A percentile compares a stretch with the other conserved stretches of the same genome.
Conservation (phyloP, 2,113 vertebrate species). For the Ardeotis arabs region DNA sequence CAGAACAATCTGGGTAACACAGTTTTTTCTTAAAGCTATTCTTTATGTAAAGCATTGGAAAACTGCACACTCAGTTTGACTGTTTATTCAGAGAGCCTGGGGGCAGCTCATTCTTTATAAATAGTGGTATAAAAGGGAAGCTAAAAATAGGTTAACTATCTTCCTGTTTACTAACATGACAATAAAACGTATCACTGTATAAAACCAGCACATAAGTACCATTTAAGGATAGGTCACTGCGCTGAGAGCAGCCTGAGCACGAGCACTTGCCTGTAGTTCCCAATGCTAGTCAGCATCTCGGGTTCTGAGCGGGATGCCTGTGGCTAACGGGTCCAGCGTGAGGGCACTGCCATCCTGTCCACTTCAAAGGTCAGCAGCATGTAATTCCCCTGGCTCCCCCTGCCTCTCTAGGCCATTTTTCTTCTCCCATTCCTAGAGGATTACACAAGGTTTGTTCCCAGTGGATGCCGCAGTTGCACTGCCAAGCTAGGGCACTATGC, state of each 20-base stretch:
- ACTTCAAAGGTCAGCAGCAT: neutral
- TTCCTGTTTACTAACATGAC: neutral
- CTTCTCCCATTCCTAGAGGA: neutral
- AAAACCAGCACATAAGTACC: neutral
- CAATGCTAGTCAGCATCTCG: neutral
- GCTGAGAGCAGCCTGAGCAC: neutral
- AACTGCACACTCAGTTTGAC: neutral
- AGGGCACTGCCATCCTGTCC: neutral
- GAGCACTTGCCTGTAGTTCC: neutral
- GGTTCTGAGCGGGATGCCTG: neutral
- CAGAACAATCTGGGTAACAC: neutral
- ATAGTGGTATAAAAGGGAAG: neutral
- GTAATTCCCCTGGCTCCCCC: neutral
- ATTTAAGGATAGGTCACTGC: neutral
- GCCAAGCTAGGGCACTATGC: neutral
- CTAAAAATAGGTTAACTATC: neutral
- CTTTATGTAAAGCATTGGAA: neutral
- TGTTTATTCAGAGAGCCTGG: neutral
- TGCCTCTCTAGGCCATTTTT: neutral
- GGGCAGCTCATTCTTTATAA: neutral
- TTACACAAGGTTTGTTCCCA: rapidly evolving
- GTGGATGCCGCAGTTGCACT: neutral
- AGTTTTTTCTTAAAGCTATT: neutral
- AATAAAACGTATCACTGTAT: neutral
- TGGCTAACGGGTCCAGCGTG: rapidly evolving